A percentile compares a stretch with the other conserved stretches of the same genome.
Conservation (phyloP, 2,113 vertebrate species). For the Neodontobutis hainanensis region DNA sequence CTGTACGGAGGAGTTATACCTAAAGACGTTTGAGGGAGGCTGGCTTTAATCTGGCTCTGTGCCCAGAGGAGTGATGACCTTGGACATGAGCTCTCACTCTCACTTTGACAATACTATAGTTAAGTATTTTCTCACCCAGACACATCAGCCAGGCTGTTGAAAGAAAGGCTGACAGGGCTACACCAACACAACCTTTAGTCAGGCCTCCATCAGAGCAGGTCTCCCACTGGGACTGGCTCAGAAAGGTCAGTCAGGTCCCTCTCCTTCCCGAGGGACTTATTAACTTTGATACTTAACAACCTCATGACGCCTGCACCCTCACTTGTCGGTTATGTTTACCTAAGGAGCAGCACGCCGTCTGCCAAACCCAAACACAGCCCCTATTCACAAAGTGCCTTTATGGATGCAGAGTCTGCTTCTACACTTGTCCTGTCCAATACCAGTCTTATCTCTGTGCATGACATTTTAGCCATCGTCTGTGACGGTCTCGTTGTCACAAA, state of each 20-base stretch:
- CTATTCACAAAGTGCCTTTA: constrained; percentile 8
- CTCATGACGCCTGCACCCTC: constrained; percentile 35
- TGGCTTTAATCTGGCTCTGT: constrained; percentile 37
- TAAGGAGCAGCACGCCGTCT: constrained; percentile 31
- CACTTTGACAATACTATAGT: constrained; percentile 17
- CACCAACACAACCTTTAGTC: constrained; percentile 50
- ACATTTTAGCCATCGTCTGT: constrained; percentile 19
- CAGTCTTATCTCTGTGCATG: neutral
- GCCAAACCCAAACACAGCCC: constrained; percentile 9
- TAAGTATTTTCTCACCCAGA: no score
- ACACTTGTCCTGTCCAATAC: neutral
- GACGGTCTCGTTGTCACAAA: constrained; percentile 28
- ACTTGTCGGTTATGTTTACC: constrained; percentile 53
- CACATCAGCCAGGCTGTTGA: neutral
- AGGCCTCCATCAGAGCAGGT: constrained; percentile 28
- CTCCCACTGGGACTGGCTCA: constrained; percentile 13
- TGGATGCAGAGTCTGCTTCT: neutral
- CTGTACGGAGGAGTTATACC: constrained; percentile 43
- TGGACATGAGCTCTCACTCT: constrained; percentile 28
- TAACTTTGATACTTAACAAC: constrained; percentile 55
- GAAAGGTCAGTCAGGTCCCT: constrained; percentile 42
- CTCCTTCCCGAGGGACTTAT: constrained; percentile 41
- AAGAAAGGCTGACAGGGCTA: no score
- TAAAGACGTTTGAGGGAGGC: constrained; percentile 43
- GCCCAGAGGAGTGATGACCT: constrained; percentile 51